Conservation (phyloP, 2,888 invertebrate species). For the Andrena hattorfiana region DNA sequence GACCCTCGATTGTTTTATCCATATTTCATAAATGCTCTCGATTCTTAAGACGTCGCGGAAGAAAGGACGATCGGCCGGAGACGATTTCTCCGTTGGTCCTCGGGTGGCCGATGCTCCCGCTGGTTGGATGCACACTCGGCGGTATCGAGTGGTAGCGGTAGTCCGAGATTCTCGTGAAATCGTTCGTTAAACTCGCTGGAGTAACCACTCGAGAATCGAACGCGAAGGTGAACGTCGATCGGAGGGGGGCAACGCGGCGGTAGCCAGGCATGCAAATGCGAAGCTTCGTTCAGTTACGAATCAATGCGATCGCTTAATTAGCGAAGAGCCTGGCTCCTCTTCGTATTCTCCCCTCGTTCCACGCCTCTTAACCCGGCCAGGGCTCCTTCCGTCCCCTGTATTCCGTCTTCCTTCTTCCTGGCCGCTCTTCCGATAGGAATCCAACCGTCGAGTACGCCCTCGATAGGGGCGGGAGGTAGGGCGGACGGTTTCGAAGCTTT, state of each 20-base stretch:
- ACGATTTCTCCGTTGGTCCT: not conserved
- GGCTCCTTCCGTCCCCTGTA: constrained; percentile 29
- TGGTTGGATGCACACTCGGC: constrained; percentile 18
- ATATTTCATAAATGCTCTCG: not conserved
- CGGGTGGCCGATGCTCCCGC: not conserved
- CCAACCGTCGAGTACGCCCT: constrained; percentile 56
- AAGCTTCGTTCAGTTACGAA: constrained; percentile 68
- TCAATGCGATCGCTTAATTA: constrained; percentile 76
- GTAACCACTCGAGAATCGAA: constrained; percentile 62
- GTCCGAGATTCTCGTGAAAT: constrained; percentile 61
- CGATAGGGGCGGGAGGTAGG: constrained; percentile 37
- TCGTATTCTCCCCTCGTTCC: constrained; percentile 48
- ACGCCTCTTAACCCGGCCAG: constrained; percentile 40
- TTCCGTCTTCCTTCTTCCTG: constrained; percentile 48
- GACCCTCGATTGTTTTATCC: not conserved
- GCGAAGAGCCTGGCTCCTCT: constrained; percentile 62
- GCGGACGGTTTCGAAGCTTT: constrained; percentile 68
- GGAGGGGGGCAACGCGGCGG: constrained; percentile 39
- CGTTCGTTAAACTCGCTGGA: constrained; percentile 52
- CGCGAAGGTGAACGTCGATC: constrained; percentile 58
- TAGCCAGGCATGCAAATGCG: constrained; percentile 69
- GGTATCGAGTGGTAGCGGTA: constrained; percentile 34
- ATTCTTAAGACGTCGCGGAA: not conserved
- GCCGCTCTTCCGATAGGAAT: constrained; percentile 62
- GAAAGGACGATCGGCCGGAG: not conserved